Percentiles rank a stretch among this genome's conserved stretches.
Evolutionary conservation across 2,113 vertebrate genomes (phyloP).

Genomic region (Montifringilla adamsi): DNA sequence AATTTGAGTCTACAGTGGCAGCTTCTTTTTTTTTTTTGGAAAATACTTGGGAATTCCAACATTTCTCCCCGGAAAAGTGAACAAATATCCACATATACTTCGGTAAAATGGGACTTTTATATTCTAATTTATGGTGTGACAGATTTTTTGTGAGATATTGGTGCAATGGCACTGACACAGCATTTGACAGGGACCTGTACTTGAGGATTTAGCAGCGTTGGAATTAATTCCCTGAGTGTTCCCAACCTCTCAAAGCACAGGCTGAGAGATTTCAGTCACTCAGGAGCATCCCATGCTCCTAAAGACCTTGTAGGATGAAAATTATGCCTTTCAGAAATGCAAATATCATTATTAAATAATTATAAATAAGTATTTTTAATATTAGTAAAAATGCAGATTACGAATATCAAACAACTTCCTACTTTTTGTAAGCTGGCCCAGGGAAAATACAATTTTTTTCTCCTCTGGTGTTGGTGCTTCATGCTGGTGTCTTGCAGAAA

Average conservation of each 20-base stretch:
- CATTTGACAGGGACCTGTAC: not conserved
- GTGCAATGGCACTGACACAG: not conserved
- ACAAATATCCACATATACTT: not conserved
- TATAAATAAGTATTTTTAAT: not conserved
- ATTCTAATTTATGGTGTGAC: fast-evolving
- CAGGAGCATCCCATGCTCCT: not conserved
- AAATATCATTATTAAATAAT: not conserved
- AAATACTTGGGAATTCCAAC: not conserved
- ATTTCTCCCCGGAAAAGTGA: not conserved
- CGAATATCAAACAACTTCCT: not conserved
- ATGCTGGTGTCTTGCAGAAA: not conserved
- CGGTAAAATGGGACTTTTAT: not conserved
- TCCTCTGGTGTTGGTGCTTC: not conserved
- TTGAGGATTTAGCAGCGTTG: not conserved
- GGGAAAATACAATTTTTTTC: not conserved
- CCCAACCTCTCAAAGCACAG: not conserved
- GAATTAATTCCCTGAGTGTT: not conserved
- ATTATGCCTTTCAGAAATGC: not conserved
- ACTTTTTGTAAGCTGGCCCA: not conserved
- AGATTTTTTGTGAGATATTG: not conserved
- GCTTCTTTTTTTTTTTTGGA: not conserved
- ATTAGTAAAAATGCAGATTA: not conserved
- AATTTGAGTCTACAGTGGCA: not conserved
- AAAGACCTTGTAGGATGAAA: not conserved
- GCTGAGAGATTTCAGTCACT: not conserved